phyloP scores from a whole-genome alignment of 2,797 vertebrate species.

The Gorsachius magnificus region DNA sequence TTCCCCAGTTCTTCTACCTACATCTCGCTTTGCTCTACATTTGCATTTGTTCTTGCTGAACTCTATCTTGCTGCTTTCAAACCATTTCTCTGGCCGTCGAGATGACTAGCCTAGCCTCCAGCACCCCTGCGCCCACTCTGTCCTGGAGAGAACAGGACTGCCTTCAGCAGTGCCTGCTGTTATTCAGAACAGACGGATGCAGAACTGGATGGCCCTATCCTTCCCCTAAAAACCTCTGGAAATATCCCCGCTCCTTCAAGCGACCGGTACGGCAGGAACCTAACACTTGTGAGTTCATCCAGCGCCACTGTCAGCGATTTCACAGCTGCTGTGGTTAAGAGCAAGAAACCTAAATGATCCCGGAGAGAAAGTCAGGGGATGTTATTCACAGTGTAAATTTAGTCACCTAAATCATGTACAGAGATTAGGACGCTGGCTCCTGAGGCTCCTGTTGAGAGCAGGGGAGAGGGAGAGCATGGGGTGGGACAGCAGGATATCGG shows the following conservation, averaged over 20 bases:
- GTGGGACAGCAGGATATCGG: background rate
- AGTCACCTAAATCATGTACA: background rate
- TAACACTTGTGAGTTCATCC: background rate
- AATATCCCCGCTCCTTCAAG: background rate
- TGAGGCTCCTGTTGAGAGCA: background rate
- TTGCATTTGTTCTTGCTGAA: conserved; percentile 42
- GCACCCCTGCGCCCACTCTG: background rate
- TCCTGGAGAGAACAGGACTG: background rate
- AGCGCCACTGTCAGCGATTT: background rate
- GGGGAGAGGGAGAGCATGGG: background rate
- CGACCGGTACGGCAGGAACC: background rate
- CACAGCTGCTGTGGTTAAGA: conserved; percentile 32
- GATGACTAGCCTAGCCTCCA: background rate
- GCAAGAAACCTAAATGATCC: conserved; percentile 29
- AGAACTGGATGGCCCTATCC: background rate
- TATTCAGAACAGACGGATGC: background rate
- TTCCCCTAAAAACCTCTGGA: background rate
- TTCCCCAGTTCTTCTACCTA: background rate
- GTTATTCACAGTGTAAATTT: background rate
- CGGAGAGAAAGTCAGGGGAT: background rate
- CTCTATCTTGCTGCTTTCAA: conserved; percentile 1
- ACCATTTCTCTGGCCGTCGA: fast-evolving
- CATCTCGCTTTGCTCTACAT: background rate
- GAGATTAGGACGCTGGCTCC: background rate
- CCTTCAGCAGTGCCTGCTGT: background rate